Base-by-base conservation (phyloP, 2,888 invertebrate genomes). In the Empis livida region DNA sequence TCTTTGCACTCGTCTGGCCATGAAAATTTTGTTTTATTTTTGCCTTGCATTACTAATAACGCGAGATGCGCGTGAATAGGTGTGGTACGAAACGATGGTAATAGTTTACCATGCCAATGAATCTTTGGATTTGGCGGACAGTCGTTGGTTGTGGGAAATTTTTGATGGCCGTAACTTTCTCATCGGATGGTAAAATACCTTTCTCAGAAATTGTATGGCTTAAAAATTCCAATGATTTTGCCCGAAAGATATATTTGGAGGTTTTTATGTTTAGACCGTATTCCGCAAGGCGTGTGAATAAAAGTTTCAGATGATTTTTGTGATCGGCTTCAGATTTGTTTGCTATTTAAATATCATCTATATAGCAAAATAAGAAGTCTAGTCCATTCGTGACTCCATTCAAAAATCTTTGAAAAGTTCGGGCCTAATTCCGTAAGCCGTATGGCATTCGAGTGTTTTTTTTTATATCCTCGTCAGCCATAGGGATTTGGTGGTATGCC, bases 321-420 rank as follows among this genome's bases (percentile, higher is more conserved):
- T n/a, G n/a, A n/a, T n/a, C n/a, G n/a, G n/a, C n/a, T n/a, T n/a
- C n/a, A n/a, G n/a, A n/a, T n/a, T n/a, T n/a, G n/a, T n/a, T n/a
- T n/a, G n/a, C n/a, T n/a, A n/a, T n/a, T n/a, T n/a, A n/a, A n/a
- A n/a, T n/a, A n/a, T n/a, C n/a, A n/a, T n/a, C n/a, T n/a, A n/a
- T n/a, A n/a, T n/a, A n/a, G n/a, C n/a, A n/a, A n/a, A n/a, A n/a
- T n/a, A n/a, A n/a, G n/a, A 31, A 40, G 8, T 55, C 23, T 1
- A 59, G 49, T 5, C 53, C 49, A 43, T 64, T 52, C 42, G 64
- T 58, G 1, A 59, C 50, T 5, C 53, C 49, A 43, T 64, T 52
- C 42, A 65, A 58, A 44, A 60, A 59, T 9, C 45, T 13, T 47
- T 61, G 59, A 45, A 64, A 65, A 0, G 60, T 59, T 35, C 59